Evolutionary conservation across 2,113 vertebrate genomes (phyloP).

Genomic region (Lipotes vexillifer): DNA sequence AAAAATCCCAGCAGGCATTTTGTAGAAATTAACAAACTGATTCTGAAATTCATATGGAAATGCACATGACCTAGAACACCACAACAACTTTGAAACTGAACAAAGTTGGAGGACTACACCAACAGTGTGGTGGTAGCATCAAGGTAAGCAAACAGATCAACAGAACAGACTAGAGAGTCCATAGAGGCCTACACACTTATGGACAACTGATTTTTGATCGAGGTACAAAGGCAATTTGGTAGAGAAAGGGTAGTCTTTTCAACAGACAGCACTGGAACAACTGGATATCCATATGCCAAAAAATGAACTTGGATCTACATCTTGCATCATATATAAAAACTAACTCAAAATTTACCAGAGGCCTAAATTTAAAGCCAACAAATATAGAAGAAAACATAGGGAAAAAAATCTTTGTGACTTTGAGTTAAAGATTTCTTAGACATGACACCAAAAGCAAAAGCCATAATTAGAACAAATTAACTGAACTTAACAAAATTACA

Average conservation of each 20-base stretch:
- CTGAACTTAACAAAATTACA: background rate
- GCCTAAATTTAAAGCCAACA: background rate
- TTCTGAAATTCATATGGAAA: background rate
- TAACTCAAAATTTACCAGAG: background rate
- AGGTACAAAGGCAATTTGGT: fast-evolving
- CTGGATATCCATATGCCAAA: no score
- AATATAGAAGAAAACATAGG: background rate
- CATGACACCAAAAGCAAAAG: background rate
- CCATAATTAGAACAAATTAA: background rate
- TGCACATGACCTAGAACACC: background rate
- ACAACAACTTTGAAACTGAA: background rate
- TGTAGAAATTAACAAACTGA: background rate
- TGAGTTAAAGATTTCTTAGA: background rate
- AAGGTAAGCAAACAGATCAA: background rate
- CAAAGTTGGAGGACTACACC: no score
- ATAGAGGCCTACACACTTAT: fast-evolving
- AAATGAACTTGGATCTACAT: background rate
- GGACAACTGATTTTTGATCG: background rate
- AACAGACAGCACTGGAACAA: fast-evolving
- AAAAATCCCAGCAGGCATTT: background rate
- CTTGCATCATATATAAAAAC: background rate
- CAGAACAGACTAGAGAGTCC: fast-evolving
- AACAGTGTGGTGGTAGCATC: fast-evolving
- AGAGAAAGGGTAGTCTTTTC: background rate
- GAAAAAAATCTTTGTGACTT: background rate